A percentile compares a stretch with the other conserved stretches of the same genome.
These are phyloP conservation scores for Nycticorax nycticorax DNA, from an alignment of 2,113 vertebrate genomes.

Conservation along the genomic window DNA sequence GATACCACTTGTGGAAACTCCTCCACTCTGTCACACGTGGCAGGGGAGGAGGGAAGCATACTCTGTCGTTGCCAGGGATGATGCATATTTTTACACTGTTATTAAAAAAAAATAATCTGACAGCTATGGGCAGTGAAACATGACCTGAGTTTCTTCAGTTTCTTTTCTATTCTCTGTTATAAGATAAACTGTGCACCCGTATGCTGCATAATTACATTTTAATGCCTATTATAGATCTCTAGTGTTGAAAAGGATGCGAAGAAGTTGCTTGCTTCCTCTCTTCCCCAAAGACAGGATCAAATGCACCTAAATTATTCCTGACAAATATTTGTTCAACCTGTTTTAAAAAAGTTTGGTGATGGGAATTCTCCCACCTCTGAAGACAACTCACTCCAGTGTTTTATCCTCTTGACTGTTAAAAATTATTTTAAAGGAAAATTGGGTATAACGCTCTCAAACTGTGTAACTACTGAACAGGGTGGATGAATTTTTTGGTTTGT, in stretches of 20 bases:
- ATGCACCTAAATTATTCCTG: neutral
- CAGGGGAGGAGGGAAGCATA: neutral
- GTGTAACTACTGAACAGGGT: neutral
- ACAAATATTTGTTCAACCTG: neutral
- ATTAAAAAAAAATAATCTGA: neutral
- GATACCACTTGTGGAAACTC: neutral
- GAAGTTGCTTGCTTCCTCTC: neutral
- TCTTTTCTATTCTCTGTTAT: neutral
- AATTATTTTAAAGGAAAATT: neutral
- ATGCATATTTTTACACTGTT: neutral
- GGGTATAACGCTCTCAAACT: neutral
- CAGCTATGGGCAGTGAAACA: neutral
- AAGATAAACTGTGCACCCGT: neutral
- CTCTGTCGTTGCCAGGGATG: neutral
- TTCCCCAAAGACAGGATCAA: neutral
- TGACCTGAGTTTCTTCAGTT: neutral
- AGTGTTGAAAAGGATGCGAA: neutral
- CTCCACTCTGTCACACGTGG: fast-evolving
- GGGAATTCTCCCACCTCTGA: neutral
- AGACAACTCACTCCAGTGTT: neutral
- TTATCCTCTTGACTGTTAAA: neutral
- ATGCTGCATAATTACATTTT: neutral
- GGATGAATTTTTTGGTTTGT: neutral
- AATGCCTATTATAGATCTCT: neutral
- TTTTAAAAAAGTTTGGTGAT: neutral